Percentiles rank a stretch among this genome's conserved stretches.
Conservation (phyloP, 1,140 invertebrate species). For the Halyomorpha halys region DNA sequence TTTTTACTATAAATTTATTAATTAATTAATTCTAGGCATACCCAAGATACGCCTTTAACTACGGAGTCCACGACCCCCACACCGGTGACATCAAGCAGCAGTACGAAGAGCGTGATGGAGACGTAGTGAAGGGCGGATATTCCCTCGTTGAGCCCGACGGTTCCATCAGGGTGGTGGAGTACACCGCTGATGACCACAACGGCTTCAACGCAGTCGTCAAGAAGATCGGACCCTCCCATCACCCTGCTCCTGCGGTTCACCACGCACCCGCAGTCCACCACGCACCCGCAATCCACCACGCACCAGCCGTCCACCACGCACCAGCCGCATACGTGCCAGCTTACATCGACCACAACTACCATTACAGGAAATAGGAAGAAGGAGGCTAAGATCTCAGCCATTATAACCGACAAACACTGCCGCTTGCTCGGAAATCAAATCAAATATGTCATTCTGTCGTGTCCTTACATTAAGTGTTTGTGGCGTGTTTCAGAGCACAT, state of each 20-base stretch:
- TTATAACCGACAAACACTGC: too few relatives aligned
- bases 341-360: slow-evolving; percentile 2
- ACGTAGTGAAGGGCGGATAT: slow-evolving; percentile 28
- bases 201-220: slow-evolving; percentile 35
- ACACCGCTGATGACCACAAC: slow-evolving; percentile 33
- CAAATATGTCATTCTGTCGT: too few relatives aligned
- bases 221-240: slow-evolving; percentile 12
- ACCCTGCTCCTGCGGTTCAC: slow-evolving; percentile 6
- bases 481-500: too few relatives aligned
- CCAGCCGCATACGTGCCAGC: background rate
- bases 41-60: slow-evolving; percentile 34
- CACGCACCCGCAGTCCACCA: background rate
- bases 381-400: too few relatives aligned
- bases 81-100: slow-evolving; percentile 32
- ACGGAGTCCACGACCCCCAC: slow-evolving; percentile 34
- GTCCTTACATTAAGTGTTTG: too few relatives aligned
- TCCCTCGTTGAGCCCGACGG: slow-evolving; percentile 32
- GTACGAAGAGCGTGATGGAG: slow-evolving; percentile 26
- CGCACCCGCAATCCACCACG: slow-evolving; percentile 13
- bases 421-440: too few relatives aligned
- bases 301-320: slow-evolving; percentile 32
- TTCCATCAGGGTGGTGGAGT: slow-evolving; percentile 32
- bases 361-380: background rate
- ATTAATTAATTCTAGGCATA: slow-evolving; percentile 9
- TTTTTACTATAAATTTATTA: background rate